Percentiles rank a stretch among this genome's conserved stretches.
phyloP scores from a whole-genome alignment of 2,797 vertebrate species.

The Eleutherodactylus coqui region DNA sequence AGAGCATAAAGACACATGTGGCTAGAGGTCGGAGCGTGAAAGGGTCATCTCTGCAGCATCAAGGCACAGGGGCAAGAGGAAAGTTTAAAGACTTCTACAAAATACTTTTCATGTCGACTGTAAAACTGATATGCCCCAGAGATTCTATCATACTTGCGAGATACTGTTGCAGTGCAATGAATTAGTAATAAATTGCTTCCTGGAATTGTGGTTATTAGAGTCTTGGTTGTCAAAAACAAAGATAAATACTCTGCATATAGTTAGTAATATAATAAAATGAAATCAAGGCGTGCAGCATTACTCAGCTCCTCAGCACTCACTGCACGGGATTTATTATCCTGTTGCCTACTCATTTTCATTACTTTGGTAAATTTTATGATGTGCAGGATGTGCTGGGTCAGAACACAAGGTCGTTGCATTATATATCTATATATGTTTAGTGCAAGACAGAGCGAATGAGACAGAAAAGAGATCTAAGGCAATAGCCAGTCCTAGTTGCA shows the following conservation, averaged over 20 bases:
- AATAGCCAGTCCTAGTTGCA: neutral
- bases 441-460: too few species aligned
- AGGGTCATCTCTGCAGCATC: neutral
- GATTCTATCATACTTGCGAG: constrained; percentile 5
- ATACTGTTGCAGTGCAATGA: constrained; percentile 15
- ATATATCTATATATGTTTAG: constrained; percentile 13
- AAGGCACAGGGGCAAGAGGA: neutral
- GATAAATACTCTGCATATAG: constrained; percentile 56
- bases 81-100: neutral
- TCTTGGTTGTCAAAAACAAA: constrained; percentile 48
- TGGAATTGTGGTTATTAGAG: constrained; percentile 46
- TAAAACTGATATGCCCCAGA: constrained; percentile 2
- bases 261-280: constrained; percentile 48
- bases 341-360: constrained; percentile 34
- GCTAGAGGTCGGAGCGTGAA: neutral
- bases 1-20: neutral
- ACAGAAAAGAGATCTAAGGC: neutral
- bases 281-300: constrained; percentile 32
- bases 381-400: constrained; percentile 34
- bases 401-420: constrained; percentile 26
- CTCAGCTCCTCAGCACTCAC: constrained; percentile 36
- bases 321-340: constrained; percentile 7
- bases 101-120: constrained; percentile 35
- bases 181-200: constrained; percentile 54
- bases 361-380: constrained; percentile 39